Percentiles rank a stretch among this genome's conserved stretches.
Conservation (phyloP, 1,140 invertebrate genomes). For the Diplogasteroides magnus region DNA sequence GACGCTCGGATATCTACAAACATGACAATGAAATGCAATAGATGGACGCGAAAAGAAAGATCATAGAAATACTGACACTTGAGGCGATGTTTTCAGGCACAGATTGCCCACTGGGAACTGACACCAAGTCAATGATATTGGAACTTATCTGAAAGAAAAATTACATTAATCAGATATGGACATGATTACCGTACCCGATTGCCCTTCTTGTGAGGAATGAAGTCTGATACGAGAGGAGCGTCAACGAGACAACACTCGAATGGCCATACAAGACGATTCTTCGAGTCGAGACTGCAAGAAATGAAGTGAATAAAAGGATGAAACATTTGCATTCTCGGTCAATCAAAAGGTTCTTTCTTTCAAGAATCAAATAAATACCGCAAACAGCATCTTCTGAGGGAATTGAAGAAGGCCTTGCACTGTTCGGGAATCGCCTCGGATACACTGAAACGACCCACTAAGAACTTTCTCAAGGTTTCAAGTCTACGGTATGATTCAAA, state of each 20-base stretch:
- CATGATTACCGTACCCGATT: neutral
- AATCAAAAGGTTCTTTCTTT: no score
- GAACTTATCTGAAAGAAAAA: neutral
- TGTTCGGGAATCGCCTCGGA: neutral
- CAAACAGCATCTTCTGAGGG: neutral
- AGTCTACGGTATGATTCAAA: neutral
- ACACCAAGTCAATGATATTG: neutral
- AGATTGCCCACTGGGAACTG: neutral
- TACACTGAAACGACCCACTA: neutral
- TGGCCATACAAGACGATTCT: neutral
- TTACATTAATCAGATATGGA: neutral
- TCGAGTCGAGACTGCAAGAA: neutral
- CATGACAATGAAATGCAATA: neutral
- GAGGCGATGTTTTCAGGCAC: neutral
- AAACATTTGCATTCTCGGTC: no score
- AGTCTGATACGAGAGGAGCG: neutral
- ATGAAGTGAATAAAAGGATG: no score
- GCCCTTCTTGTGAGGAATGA: constrained; percentile 1
- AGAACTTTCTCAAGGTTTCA: no score
- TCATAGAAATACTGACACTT: no score
- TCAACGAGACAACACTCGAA: constrained; percentile 7
- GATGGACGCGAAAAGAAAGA: neutral
- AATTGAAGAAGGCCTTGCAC: neutral
- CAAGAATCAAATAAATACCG: neutral
- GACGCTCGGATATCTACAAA: constrained; percentile 9